These are phyloP conservation scores for Ctenosaura bakeri DNA, from an alignment of 2,797 vertebrate genomes.

Conservation along the genomic window DNA sequence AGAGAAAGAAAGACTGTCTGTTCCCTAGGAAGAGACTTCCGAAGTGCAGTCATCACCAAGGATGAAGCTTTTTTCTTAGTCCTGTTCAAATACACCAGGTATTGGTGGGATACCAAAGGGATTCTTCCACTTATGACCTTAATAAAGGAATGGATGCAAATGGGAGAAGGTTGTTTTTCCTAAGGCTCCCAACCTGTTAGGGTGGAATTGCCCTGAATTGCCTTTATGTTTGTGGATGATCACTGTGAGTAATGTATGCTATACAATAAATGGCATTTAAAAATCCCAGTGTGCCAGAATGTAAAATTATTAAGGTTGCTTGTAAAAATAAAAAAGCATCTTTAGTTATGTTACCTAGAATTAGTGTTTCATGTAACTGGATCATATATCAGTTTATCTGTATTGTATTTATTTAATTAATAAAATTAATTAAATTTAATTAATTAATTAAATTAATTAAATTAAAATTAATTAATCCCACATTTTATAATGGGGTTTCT, in stretches of 20 bases:
- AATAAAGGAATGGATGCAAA: neutral
- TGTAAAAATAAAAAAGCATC: neutral
- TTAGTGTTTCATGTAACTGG: neutral
- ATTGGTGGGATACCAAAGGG: neutral
- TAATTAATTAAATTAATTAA: no score
- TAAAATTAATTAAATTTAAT: no score
- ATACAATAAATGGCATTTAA: neutral
- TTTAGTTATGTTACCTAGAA: neutral
- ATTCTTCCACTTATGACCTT: neutral
- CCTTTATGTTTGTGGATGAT: neutral
- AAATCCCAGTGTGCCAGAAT: neutral
- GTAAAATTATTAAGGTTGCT: neutral
- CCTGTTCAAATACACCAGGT: neutral
- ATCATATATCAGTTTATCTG: neutral
- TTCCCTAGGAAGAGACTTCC: neutral
- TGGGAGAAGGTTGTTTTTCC: neutral
- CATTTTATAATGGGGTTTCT: no score
- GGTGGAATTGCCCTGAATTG: neutral
- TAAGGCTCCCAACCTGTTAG: neutral
- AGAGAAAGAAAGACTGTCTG: neutral
- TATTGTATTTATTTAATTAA: neutral
- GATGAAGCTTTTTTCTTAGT: neutral
- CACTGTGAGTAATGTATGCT: neutral
- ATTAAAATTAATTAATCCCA: no score
- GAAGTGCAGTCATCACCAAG: neutral